Base-by-base conservation (phyloP, 2,113 vertebrate genomes). In the Pseudopipra pipra region DNA sequence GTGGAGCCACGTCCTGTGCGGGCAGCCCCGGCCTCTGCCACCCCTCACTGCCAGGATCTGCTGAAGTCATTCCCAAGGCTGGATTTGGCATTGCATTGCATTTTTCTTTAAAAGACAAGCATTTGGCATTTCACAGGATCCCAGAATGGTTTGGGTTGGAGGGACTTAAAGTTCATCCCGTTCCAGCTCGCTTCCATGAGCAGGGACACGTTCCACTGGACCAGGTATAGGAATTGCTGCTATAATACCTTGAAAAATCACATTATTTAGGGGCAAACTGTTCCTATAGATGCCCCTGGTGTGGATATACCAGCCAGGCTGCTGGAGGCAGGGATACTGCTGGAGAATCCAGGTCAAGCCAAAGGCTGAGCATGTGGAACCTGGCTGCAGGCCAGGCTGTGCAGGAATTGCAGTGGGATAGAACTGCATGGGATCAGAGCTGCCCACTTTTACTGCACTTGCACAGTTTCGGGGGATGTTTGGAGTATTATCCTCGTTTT, bases 1-100 rank as follows among this genome's bases (percentile, higher is more conserved):
- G 0, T 0, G 0, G 25, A 63, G 74, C 35, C 0, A 0, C 17
- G 59, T 16, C 65, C 47, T 12, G n/a, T 39, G 49, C 81, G 0
- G 0, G 41, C 72, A 72, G 23, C 12, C 24, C 43, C 7, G 2
- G 63, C 59, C 52, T 11, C 41, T 44, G 21, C 3, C n/a, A 62
- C 11, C 47, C 52, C 65, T 28, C 61, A 0, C 77, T 11, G 66
- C 4, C 4, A 17, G 24, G 13, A 3, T 21, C 82, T 28, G 37
- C 16, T 41, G 31, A 39, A 66, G 31, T 27, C 61, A 7, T 62
- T 43, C 71, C 47, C 1, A 0, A 23, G 74, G 51, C 67, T 67
- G 79, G 13, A 22, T 47, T 79, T 72, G 83, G 49, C 62, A 12
- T 37, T 49, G 23, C 2, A 1, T 49, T 41, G 20, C 19, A 2